Evolutionary conservation across 2,113 vertebrate genomes (phyloP).

Genomic region (Gobiocypris rarus): DNA sequence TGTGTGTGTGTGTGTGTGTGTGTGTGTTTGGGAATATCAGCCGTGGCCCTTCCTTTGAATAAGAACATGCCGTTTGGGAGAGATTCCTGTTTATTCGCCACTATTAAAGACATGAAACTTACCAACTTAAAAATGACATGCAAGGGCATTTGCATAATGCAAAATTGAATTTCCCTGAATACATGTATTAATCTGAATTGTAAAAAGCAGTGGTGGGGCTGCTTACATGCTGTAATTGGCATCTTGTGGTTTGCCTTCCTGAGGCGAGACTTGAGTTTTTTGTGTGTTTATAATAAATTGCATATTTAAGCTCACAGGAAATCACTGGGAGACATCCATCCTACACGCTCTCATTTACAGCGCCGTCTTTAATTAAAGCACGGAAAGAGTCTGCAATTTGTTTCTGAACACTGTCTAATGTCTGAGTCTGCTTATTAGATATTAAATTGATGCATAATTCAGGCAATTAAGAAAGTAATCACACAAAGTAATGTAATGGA

Average conservation of each 20-base stretch:
- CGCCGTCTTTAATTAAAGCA: constrained; percentile 99
- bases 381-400: constrained; percentile 97
- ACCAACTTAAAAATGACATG: constrained; percentile 73
- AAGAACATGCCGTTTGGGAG: constrained; percentile 73
- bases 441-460: constrained; percentile 99
- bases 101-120: constrained; percentile 74
- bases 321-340: constrained; percentile 97
- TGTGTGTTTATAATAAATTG: constrained; percentile 99
- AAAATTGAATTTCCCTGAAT: constrained; percentile 79
- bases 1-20: constrained; percentile 24
- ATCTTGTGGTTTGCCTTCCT: constrained; percentile 94
- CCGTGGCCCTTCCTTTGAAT: constrained; percentile 45
- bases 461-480: constrained; percentile 99
- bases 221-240: constrained; percentile 80
- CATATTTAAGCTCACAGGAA: constrained; percentile 99
- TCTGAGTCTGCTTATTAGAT: constrained; percentile 99
- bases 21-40: constrained; percentile 18
- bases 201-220: constrained; percentile 75
- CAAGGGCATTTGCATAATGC: constrained; percentile 79
- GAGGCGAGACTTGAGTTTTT: constrained; percentile 91
- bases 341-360: constrained; percentile 99
- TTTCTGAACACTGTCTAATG: constrained; percentile 99
- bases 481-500: constrained; percentile 99
- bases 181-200: constrained; percentile 79
- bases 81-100: constrained; percentile 62